Base-by-base conservation (phyloP, 2,113 vertebrate genomes). In the Aleadryas rufinucha region DNA sequence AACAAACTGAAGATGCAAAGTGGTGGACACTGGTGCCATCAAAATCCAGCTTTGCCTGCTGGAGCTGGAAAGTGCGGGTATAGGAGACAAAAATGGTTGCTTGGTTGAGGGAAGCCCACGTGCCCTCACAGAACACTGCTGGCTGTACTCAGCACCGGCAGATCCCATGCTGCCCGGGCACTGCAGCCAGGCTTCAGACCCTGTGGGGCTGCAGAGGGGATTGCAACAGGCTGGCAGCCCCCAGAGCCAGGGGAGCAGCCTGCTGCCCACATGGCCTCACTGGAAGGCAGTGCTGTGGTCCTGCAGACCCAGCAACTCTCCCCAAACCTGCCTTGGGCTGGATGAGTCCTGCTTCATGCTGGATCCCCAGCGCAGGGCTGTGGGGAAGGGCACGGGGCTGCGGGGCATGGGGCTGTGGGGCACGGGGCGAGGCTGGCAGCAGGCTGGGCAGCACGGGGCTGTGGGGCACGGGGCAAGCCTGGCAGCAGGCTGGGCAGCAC, bases 261-360 rank as follows among this genome's bases (percentile, higher is more conserved):
- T 4, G 0, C 7, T 52, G 57, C 41, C 39, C 4, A 2, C 16
- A 7, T 2, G 2, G 33, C 41, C 39, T 49, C 70, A 7, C 49
- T 22, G 11, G 26, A 24, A 61, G 37, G 68, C 31, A 7, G 26
- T 0, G 0, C 0, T 1, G 21, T 16, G 35, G 11, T 50, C 42
- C 75, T 57, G 44, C n/a, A 42, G 42, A n/a, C 10, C n/a, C 61
- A 69, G 79, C 7, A 1, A 10, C 26, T 24, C 60, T 30, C 22
- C 37, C 37, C 56, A 69, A 0, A 15, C 18, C 68, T 74, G 60
- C 70, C 30, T 16, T 0, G 0, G 79, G 80, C 56, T 26, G 54
- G 22, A 13, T 3, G 52, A 75, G 12, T 27, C 54, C 45, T 3
- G 16, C n/a, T 16, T 28, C 7, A 1, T 0, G 0, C 27, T 63